Percentiles rank a stretch among this genome's conserved stretches.
phyloP scores from a whole-genome alignment of 2,888 invertebrate species.

The Caradrina clavipalpis region DNA sequence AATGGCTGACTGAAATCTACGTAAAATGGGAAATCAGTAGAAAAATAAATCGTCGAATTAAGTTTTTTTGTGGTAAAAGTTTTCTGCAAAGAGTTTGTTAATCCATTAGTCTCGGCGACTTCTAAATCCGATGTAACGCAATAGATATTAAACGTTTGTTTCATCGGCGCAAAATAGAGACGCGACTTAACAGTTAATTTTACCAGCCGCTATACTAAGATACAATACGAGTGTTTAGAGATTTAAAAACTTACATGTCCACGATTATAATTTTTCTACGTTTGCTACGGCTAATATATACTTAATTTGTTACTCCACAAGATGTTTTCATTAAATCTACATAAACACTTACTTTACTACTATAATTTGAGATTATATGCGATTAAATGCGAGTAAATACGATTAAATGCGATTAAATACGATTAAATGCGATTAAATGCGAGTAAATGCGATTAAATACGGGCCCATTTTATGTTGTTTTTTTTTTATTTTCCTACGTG shows the following conservation, averaged over 20 bases:
- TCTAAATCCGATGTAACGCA: neutral
- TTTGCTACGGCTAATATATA: neutral
- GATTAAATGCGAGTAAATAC: slow-evolving; percentile 1
- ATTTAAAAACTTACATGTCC: too few species aligned
- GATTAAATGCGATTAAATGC: neutral
- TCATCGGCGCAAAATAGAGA: neutral
- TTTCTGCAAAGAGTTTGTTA: neutral
- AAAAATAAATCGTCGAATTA: too few species aligned
- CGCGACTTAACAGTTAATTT: neutral
- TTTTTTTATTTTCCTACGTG: slow-evolving; percentile 7
- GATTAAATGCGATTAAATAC: slow-evolving; percentile 4
- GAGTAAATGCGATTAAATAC: slow-evolving; percentile 13
- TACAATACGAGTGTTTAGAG: too few species aligned
- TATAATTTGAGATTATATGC: neutral
- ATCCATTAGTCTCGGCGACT: neutral
- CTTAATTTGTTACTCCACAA: too few species aligned
- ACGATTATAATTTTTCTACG: neutral
- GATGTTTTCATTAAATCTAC: too few species aligned
- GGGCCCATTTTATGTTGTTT: slow-evolving; percentile 1
- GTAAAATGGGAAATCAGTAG: neutral
- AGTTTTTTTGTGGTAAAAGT: neutral
- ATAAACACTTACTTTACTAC: neutral
- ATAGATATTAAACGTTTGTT: neutral
- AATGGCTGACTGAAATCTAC: neutral
- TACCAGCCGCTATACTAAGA: too few species aligned